Base-by-base conservation (phyloP, 2,113 vertebrate genomes). In the Orientallactaga bullata region DNA sequence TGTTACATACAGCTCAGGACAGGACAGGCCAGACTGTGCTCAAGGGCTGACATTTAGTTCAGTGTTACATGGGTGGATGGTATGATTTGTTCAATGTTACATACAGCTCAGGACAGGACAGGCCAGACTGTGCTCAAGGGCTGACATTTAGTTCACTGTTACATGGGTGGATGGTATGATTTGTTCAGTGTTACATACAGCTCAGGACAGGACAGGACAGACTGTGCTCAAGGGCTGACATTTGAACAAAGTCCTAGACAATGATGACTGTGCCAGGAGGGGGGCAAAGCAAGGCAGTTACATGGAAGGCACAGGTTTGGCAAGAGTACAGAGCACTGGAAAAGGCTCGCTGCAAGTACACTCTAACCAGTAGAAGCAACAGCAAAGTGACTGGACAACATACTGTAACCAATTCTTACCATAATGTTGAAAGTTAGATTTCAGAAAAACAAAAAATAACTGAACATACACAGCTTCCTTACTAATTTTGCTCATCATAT, bases 391-490 rank as follows among this genome's bases (percentile, higher is more conserved):
- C 21, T 16, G 39, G 16, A 90, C 90, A 72, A 32, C 15, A 15
- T 11, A 9, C 30, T 21, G 4, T 28, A 32, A 20, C 11, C 77
- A 86, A 51, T 84, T 63, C 66, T 47, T 88, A 61, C 80, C 51
- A 85, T 23, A 60, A 92, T 69, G 60, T 78, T 74, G 78, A 35
- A 72, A 77, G 90, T 61, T 66, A n/a, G 82, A 74, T 69, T 97
- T 91, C 87, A 96, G 83, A 97, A 96, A 91, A 13, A 65, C 71
- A 80, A 97, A 80, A 94, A 74, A 88, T 87, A 15, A 78, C 13
- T 94, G 35, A 13, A 96, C 95, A 92, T 76, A 94, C 28, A 47
- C 84, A 47, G 28, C 23, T 74, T 85, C 91, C 35, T 12, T 91
- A 86, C 88, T 72, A 26, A 95, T 88, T 96, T 96, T 61, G 89